Evolutionary conservation across 1,140 invertebrate genomes (phyloP).

Genomic region (Camponotus floridanus): DNA sequence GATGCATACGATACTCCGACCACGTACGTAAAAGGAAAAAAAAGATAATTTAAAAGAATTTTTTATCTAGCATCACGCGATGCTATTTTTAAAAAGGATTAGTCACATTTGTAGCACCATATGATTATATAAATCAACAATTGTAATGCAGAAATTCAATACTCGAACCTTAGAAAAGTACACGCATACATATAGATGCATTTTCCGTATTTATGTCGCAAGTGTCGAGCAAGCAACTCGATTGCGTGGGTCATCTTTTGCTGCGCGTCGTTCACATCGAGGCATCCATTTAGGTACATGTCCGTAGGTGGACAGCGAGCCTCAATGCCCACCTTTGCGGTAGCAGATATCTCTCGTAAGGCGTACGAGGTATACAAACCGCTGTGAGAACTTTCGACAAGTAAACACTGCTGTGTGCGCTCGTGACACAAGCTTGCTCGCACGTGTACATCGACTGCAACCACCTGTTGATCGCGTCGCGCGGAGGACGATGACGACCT

Average conservation of each 20-base stretch:
- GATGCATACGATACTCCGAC: neutral
- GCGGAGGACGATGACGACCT: slow-evolving; percentile 51
- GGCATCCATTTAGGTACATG: slow-evolving; percentile 54
- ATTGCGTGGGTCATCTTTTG: slow-evolving; percentile 36
- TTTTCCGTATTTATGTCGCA: slow-evolving; percentile 3
- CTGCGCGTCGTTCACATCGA: neutral
- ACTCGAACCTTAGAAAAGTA: neutral
- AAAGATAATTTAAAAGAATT: neutral
- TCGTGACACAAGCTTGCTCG: neutral
- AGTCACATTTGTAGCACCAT: neutral
- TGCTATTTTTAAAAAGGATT: neutral
- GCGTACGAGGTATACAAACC: slow-evolving; percentile 18
- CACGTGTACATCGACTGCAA: slow-evolving; percentile 56
- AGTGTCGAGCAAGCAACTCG: neutral
- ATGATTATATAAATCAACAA: neutral
- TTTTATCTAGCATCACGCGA: neutral
- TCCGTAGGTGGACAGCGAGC: slow-evolving; percentile 63
- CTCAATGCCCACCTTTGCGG: slow-evolving; percentile 54
- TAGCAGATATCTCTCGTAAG: slow-evolving; percentile 50
- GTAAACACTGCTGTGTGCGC: slow-evolving; percentile 28
- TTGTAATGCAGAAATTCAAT: neutral
- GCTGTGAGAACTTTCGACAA: slow-evolving; percentile 63
- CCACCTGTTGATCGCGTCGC: slow-evolving; percentile 61
- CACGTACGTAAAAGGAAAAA: neutral
- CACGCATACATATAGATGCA: neutral